phyloP scores from a whole-genome alignment of 2,113 vertebrate species.

The Zosterops hypoxanthus region DNA sequence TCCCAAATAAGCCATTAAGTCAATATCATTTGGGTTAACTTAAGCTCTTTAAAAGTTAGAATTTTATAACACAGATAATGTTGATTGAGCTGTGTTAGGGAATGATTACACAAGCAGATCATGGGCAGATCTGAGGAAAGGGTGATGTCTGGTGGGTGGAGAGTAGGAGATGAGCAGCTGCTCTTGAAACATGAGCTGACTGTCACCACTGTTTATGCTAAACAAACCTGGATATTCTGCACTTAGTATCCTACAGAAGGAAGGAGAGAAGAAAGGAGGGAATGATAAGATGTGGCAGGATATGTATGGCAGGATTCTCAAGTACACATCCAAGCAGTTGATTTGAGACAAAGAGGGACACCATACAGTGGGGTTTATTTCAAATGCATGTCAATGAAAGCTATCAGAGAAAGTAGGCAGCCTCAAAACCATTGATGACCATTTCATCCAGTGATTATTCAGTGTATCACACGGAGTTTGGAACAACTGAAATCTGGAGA shows the following conservation, averaged over 20 bases:
- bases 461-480: not conserved
- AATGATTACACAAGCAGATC: not conserved
- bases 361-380: not conserved
- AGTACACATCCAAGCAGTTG: not conserved
- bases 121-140: not conserved
- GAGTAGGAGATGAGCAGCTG: not conserved
- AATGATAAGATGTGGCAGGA: not conserved
- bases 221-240: not conserved
- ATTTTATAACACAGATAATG: not conserved
- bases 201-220: not conserved
- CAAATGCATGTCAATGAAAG: not conserved
- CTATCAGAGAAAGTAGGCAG: not conserved
- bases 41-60: not conserved
- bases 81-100: not conserved
- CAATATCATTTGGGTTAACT: not conserved
- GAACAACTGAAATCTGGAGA: not conserved
- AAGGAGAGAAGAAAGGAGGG: not conserved
- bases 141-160: not conserved
- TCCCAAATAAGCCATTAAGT: not conserved
- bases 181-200: not conserved
- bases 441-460: not conserved
- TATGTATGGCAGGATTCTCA: not conserved
- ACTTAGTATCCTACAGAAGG: not conserved
- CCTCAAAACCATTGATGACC: not conserved
- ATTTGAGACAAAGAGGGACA: not conserved